Base-by-base conservation (phyloP, 2,888 invertebrate species). In the Harmothoe impar region DNA sequence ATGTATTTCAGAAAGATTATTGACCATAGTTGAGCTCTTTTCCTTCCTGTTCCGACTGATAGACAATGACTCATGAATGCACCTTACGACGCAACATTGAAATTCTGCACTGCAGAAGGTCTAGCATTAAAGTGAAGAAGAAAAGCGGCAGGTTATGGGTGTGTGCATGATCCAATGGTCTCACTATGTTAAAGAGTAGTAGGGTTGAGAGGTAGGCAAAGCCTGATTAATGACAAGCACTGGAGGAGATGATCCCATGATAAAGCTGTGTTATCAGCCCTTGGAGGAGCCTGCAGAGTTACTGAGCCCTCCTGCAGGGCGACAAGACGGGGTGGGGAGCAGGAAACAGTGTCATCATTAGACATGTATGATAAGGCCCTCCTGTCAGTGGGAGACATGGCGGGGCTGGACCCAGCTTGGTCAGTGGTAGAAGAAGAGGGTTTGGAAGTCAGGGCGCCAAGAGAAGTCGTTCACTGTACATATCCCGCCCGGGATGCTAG, bases 171-270 rank as follows among this genome's bases (percentile, higher is more conserved):
- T 43, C 43, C 43, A 43, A 43, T 43, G 43, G 43, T 43, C 43
- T 43, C 43, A 43, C 43, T 10, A 43, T 43, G 43, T 43, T 43
- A 43, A 43, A n/a, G 3, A 43, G 5, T 43, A 10, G 43, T 43
- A 3, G 10, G 43, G 43, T 7, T 43, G 43, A 62, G 62, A 62
- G 62, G n/a, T 62, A 62, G 43, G 43, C 1, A 62, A 62, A 62
- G 1, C 0, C 20, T 62, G 62, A n/a, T 62, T 62, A 62, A 62
- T n/a, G 62, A 62, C 62, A 20, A 20, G n/a, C n/a, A 15, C 29
- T 5, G 17, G 77, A 17, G 29, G n/a, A 77, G 77, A 77, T 77
- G 77, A 77, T 77, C 77, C 77, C 29, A n/a, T 29, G 77, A 77
- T 77, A 77, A 77, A 25, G 31, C 15, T 12, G 43, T 25, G 29